A percentile compares a stretch with the other conserved stretches of the same genome.
Conservation (phyloP, 2,888 invertebrate genomes). For the Spilarctia lutea region DNA sequence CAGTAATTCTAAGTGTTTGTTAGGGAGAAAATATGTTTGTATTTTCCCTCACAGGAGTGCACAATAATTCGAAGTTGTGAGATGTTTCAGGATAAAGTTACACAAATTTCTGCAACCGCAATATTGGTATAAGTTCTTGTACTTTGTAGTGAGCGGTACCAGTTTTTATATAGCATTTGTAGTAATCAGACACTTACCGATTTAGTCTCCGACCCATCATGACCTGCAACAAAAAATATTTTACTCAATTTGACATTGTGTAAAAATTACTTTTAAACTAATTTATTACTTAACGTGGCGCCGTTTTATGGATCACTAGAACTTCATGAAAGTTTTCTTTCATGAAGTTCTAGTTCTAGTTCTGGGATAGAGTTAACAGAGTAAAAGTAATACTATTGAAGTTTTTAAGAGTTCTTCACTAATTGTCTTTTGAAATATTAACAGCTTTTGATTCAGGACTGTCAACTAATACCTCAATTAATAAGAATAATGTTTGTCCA, state of each 20-base stretch:
- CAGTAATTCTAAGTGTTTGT: neutral
- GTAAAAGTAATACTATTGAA: neutral
- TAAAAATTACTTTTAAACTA: neutral
- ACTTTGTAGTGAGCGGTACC: neutral
- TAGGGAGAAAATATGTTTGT: neutral
- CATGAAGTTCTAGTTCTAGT: too few species aligned
- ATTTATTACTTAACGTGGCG: neutral
- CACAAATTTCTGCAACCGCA: neutral
- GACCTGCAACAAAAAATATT: conserved; percentile 50
- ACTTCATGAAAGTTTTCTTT: neutral
- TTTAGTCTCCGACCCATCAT: conserved; percentile 42
- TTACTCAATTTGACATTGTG: neutral
- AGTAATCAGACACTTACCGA: conserved; percentile 43
- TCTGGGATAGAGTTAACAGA: neutral
- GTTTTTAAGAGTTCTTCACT: too few species aligned
- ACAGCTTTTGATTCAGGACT: neutral
- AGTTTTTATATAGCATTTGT: neutral
- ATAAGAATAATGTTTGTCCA: too few species aligned
- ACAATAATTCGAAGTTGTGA: neutral
- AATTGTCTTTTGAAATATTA: neutral
- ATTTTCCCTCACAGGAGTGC: neutral
- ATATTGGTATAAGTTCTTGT: neutral
- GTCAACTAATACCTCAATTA: too few species aligned
- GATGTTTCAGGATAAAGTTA: neutral
- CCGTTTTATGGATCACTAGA: neutral